A percentile compares a stretch with the other conserved stretches of the same genome.
Evolutionary conservation across 1,140 invertebrate genomes (phyloP).

Genomic region (Asobara japonica): DNA sequence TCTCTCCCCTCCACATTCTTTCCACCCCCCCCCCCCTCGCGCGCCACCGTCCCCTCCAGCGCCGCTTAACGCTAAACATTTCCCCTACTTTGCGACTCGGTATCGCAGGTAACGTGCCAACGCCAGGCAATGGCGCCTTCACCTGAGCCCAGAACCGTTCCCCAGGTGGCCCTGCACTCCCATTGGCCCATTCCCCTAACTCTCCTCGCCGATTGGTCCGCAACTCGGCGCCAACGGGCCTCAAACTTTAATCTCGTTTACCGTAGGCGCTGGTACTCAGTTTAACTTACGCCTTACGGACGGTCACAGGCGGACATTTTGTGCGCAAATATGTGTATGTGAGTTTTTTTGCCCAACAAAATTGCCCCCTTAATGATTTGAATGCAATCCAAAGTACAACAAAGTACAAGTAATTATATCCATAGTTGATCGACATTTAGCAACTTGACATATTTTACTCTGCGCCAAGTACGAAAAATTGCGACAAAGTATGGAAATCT

Average conservation of each 20-base stretch:
- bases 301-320: conserved; percentile 44
- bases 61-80: conserved; percentile 13
- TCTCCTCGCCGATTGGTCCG: conserved; percentile 44
- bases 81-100: not conserved
- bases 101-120: conserved; percentile 52
- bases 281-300: conserved; percentile 60
- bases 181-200: conserved; percentile 48
- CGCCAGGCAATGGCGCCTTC: conserved; percentile 55
- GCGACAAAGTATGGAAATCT: too few species aligned
- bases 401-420: too few species aligned
- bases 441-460: too few species aligned
- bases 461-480: too few species aligned
- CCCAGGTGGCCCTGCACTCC: conserved; percentile 41
- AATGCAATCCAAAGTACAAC: not conserved
- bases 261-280: conserved; percentile 58
- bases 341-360: not conserved
- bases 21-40: not conserved
- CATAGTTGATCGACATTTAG: too few species aligned
- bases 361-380: not conserved
- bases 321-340: conserved; percentile 1
- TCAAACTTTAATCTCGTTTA: conserved; percentile 61
- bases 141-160: conserved; percentile 49
- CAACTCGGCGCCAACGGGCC: conserved; percentile 41
- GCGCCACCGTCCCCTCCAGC: not conserved
- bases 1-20: not conserved